Base-by-base conservation (phyloP, 2,888 invertebrate species). In the Agrotis segetum region DNA sequence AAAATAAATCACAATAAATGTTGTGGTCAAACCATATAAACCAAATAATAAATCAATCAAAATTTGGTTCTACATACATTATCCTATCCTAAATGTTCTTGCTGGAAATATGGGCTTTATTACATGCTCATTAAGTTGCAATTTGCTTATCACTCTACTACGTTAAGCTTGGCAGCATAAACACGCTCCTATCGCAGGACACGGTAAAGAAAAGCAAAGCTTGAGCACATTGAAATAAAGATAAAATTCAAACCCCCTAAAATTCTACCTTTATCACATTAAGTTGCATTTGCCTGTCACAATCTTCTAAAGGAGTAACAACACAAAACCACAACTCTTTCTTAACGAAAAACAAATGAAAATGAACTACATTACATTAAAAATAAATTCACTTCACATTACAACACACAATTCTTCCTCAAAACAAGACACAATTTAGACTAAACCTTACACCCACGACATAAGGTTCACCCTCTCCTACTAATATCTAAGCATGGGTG, bases 381-480 rank as follows among this genome's bases (percentile, higher is more conserved):
- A 14, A 59, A n/a, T 44, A 67, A 62, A 40, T 52, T 17, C 14
- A 67, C n/a, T 68, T 55, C 46, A n/a, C 11, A 21, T 24, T 9
- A 24, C n/a, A 52, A 69, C n/a, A 67, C 5, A 44, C 1, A 19
- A 24, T 4, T 21, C 40, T 53, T 47, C 14, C 24, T 13, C 11
- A 19, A 21, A 55, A 19, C 19, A 49, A 50, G 56, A 67, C 46
- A 40, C 63, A 72, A 9, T 2, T 11, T 14, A 61, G 67, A 63
- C 44, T 75, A 60, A 71, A 71, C 67, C 64, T 44, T 78, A 78
- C 69, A 50, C 56, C 56, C 9, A 50, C 29, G 17, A 29, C 56
- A 53, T 64, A 78, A 11, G 64, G 50, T 46, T 50, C 52, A 69
- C 24, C 50, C 59, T 47, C 11, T 4, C 34, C 46, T 56, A 47